Evolutionary conservation across 2,113 vertebrate genomes (phyloP).

Genomic region (Cairina moschata): DNA sequence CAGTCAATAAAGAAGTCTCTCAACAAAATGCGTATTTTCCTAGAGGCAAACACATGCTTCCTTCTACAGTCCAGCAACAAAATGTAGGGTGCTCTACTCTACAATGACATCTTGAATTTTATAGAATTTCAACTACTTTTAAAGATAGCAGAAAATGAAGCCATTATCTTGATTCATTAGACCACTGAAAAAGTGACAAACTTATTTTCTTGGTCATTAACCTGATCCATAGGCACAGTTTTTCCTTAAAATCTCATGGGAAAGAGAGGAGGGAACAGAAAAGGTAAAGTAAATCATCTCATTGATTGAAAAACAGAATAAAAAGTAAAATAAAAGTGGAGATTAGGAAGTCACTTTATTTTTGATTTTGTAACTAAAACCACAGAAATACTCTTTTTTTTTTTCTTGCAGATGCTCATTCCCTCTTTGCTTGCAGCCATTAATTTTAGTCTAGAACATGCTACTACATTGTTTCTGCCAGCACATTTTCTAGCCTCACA

Average conservation of each 20-base stretch:
- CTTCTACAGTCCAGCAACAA: slow-evolving; percentile 20
- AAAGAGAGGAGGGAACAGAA: not conserved
- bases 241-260: not conserved
- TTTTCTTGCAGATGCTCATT: not conserved
- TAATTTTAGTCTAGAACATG: not conserved
- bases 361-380: not conserved
- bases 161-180: not conserved
- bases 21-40: slow-evolving; percentile 21
- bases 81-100: not conserved
- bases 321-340: not conserved
- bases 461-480: not conserved
- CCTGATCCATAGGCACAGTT: not conserved
- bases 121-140: not conserved
- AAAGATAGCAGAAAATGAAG: not conserved
- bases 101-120: not conserved
- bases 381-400: not conserved
- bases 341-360: not conserved
- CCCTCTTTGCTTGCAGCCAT: not conserved
- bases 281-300: not conserved
- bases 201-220: not conserved
- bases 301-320: not conserved
- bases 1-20: not conserved
- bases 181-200: not conserved
- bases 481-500: not conserved
- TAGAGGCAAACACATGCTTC: slow-evolving; percentile 28